Evolutionary conservation across 2,888 invertebrate genomes (phyloP), one percentile per base, ranked within the genome.

Genomic region (Choristoneura rosaceana): DNA sequence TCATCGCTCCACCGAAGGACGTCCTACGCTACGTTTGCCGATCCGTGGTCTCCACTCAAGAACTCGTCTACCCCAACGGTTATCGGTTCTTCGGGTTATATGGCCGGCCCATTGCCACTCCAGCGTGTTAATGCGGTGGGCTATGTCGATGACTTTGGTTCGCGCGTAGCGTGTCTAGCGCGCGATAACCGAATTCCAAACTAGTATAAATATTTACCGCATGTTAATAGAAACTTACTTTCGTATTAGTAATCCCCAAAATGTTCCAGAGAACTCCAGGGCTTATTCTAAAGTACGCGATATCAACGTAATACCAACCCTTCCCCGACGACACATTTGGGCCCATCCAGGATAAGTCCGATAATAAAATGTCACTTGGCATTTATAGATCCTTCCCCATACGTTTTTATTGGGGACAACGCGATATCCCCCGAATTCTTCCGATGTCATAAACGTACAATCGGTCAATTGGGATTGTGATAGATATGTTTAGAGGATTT

Each of bases 291-390:
- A 59, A 17, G 50, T 17, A 14, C 17, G 52, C 52, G 61, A 61
- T 25, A 70, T 65, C 50, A 64, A n/a, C 58, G 7, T 52, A 41
- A 65, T 41, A 52, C 52, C 52, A 61, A 61, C 65, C 71, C 55
- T 62, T 67, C 61, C 52, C 43, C 33, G 61, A 67, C 52, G 66
- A 61, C 66, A 34, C 52, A 34, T 17, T 45, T 34, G 55, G 50
- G 65, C 65, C 70, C 25, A 43, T 67, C 62, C 63, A 45, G 63
- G 12, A 45, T 61, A 71, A 55, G 45, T 55, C 55, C 61, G 17
- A 71, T 67, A 71, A 71, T 71, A 71, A 71, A 71, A 67, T 71
- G 71, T 52, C 70, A 70, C 64, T 70, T 59, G 70, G 58, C 66
- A 66, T 71, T 71, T 71, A 66, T 62, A 47, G 71, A 71, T 67